Conservation (phyloP, 1,140 invertebrate species). For the Dysdera silvatica region DNA sequence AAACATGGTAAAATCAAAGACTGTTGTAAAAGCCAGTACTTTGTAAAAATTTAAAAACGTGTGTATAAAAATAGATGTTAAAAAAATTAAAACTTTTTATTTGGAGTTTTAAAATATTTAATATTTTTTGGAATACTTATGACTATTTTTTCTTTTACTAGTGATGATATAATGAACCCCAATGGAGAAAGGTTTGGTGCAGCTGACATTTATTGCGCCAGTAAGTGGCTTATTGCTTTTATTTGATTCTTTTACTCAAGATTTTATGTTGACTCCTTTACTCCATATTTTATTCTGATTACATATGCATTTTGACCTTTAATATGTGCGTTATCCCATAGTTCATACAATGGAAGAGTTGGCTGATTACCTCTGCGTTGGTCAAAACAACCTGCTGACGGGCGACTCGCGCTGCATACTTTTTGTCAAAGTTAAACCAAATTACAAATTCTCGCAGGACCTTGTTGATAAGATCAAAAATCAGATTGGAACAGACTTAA, state of each 20-base stretch:
- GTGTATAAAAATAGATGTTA: too few species aligned
- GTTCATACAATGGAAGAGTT: constrained; percentile 50
- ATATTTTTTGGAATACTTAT: background rate
- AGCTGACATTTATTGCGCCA: constrained; percentile 55
- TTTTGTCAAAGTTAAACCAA: constrained; percentile 49
- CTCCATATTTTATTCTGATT: too few species aligned
- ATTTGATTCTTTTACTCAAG: too few species aligned
- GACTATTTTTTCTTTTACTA: background rate
- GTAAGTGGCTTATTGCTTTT: too few species aligned
- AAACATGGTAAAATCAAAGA: too few species aligned
- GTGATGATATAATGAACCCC: constrained; percentile 55
- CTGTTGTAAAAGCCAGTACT: too few species aligned
- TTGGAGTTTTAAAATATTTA: background rate
- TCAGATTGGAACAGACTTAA: constrained; percentile 46
- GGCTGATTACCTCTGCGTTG: constrained; percentile 51
- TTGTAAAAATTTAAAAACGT: too few species aligned
- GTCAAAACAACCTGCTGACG: constrained; percentile 28
- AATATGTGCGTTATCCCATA: constrained; percentile 33
- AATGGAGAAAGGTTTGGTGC: constrained; percentile 56
- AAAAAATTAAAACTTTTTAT: background rate
- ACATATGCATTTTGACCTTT: background rate
- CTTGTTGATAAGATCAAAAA: constrained; percentile 43
- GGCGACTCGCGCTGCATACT: constrained; percentile 51
- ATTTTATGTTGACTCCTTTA: too few species aligned
- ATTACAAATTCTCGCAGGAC: constrained; percentile 40